Base-by-base conservation (phyloP, 2,888 invertebrate genomes). In the Gortyna flavago region DNA sequence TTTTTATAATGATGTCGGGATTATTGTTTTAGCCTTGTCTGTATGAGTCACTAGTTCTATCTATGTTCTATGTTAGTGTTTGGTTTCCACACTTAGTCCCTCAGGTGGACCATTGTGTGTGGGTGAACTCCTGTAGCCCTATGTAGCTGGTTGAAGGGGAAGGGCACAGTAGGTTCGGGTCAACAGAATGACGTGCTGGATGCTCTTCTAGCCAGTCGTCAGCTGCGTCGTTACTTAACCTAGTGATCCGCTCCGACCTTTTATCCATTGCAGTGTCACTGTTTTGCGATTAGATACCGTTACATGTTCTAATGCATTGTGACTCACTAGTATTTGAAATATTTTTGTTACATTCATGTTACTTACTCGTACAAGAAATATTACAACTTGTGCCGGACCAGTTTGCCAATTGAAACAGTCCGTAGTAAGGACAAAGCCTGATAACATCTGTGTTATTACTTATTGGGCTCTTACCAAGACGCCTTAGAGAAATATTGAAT, bases 401-500 rank as follows among this genome's bases (percentile, higher is more conserved):
- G 18, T 32, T 16, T 29, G 11, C 11, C 21, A 21, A 35, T 9
- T n/a, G 9, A 29, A 32, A 66, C 13, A 25, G 9, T 4, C 6
- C 16, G 13, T 11, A 57, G 1, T 38, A 6, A 21, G 9, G 3
- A 51, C 5, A 21, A 51, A 29, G 29, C 32, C 13, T 29, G 44
- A n/a, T 35, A 72, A 61, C 18, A 48, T 67, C n/a, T 16, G 1
- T 25, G 9, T 44, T 25, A 59, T 51, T 65, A 61, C 29, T 54
- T 18, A 54, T 18, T 35, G n/a, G 21, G 11, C 1, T 48, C 9
- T 13, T 13, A 29, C 18, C 38, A 35, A 69, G 35, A 54, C 9
- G 6, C n/a, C 21, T 32, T n/a, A 25, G 41, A 77, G 62, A 75
- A 64, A 65, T 69, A 65, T 78, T 68, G 32, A 66, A 78, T 83